Evolutionary conservation across 1,140 invertebrate species (phyloP), one percentile per base, ranked within the genome.

Genomic region (Telenomus remus): DNA sequence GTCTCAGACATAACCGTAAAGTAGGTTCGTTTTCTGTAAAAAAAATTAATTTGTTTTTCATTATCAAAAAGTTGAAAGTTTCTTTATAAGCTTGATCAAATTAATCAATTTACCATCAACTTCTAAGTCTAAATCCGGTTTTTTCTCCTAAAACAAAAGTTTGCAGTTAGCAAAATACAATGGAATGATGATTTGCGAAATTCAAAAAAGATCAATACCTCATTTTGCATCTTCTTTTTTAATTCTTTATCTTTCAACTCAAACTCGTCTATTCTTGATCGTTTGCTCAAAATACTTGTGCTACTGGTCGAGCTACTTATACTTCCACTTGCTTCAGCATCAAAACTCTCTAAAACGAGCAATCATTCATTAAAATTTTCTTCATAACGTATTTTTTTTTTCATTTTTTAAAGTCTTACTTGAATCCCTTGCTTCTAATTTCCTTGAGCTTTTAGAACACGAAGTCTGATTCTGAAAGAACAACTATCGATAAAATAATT

Each of bases 1-100:
- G 51, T 73, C 87, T 76, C 48, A 88, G 59, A 73, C 87, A 88
- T 33, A 88, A 61, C 66, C 85, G 82, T 65, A 88, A 61, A 10
- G 69, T 75, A 14, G 85, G 83, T 71, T 82, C 82, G 56, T 80
- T 60, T 37, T 12, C 66, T 79, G 19, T 11, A 39, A 9, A 39
- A n/a, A 11, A 39, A 4, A 11, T 9, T 39, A 39, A n/a, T n/a
- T 39, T 39, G n/a, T 11, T n/a, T n/a, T n/a, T n/a, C n/a, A n/a
- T n/a, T n/a, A n/a, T n/a, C n/a, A n/a, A n/a, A n/a, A n/a, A n/a
- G n/a, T n/a, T n/a, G n/a, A n/a, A n/a, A n/a, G n/a, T n/a, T n/a
- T n/a, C n/a, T n/a, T n/a, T n/a, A n/a, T n/a, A n/a, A n/a, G n/a
- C n/a, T 39, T 39, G n/a, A 9, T 39, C n/a, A 3, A 2, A 9